Conservation (phyloP, 2,797 vertebrate genomes). For the Urosaurus nigricauda region DNA sequence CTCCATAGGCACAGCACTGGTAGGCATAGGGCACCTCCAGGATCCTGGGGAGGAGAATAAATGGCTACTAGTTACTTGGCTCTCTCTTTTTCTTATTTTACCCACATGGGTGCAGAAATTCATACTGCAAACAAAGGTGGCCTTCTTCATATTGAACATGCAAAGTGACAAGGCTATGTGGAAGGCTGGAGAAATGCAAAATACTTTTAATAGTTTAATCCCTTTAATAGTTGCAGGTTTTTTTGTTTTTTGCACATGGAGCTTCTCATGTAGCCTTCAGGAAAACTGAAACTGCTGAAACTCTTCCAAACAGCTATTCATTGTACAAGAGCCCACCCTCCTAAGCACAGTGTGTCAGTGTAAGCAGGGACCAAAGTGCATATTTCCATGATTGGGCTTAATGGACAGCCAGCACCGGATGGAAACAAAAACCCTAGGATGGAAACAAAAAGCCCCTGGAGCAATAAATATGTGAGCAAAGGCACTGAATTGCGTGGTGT, state of each 20-base stretch:
- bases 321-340: background rate
- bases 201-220: background rate
- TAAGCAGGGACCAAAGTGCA: background rate
- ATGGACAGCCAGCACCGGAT: background rate
- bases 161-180: background rate
- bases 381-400: background rate
- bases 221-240: background rate
- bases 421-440: background rate
- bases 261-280: background rate
- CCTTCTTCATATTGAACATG: background rate
- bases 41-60: slow-evolving; percentile 79
- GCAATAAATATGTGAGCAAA: background rate
- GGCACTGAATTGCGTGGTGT: background rate
- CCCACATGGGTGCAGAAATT: background rate
- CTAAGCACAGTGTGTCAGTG: background rate
- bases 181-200: background rate
- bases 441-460: slow-evolving; percentile 1
- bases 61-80: background rate
- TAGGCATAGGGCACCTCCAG: slow-evolving; percentile 95
- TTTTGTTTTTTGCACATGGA: background rate
- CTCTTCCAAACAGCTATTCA: background rate
- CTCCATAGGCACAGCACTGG: slow-evolving; percentile 93
- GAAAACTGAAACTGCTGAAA: background rate
- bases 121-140: background rate
- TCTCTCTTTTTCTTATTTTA: background rate